phyloP scores from a whole-genome alignment of 2,113 vertebrate species.

The Puntigrus tetrazona region DNA sequence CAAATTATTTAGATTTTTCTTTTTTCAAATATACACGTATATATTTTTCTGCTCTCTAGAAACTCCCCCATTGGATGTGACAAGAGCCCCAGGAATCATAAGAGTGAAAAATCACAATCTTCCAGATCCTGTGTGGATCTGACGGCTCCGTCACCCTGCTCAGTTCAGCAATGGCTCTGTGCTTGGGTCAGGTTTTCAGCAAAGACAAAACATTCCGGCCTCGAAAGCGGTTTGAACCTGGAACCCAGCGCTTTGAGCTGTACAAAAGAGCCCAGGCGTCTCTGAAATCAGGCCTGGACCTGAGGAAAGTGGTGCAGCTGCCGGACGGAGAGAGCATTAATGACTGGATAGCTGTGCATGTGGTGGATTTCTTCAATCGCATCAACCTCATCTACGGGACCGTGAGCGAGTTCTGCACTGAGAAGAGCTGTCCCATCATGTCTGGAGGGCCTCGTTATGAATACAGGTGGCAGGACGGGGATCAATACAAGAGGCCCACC shows the following conservation, averaged over 20 bases:
- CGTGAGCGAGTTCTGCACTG: constrained; percentile 91
- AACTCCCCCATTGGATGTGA: not conserved
- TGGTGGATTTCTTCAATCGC: constrained; percentile 98
- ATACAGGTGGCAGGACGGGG: constrained; percentile 95
- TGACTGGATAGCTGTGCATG: constrained; percentile 94
- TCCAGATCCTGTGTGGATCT: not conserved
- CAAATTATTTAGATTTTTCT: too few relatives aligned
- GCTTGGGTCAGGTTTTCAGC: constrained; percentile 96
- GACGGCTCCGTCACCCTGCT: constrained; percentile 44
- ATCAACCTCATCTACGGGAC: constrained; percentile 98
- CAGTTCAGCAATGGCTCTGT: constrained; percentile 83
- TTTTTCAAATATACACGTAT: too few relatives aligned
- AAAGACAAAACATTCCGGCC: constrained; percentile 97
- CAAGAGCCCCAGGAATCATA: not conserved
- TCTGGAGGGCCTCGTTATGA: constrained; percentile 92
- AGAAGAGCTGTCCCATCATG: constrained; percentile 92
- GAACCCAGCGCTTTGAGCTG: constrained; percentile 93
- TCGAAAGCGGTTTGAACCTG: constrained; percentile 90
- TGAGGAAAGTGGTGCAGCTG: constrained; percentile 90
- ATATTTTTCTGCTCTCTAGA: not conserved
- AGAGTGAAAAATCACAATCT: not conserved
- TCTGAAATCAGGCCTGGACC: constrained; percentile 91
- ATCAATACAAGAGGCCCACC: constrained; percentile 89
- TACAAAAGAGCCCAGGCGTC: constrained; percentile 98
- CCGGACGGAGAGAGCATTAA: constrained; percentile 88